phyloP scores from a whole-genome alignment of 2,888 invertebrate genomes.

The Pherbina coryleti region DNA sequence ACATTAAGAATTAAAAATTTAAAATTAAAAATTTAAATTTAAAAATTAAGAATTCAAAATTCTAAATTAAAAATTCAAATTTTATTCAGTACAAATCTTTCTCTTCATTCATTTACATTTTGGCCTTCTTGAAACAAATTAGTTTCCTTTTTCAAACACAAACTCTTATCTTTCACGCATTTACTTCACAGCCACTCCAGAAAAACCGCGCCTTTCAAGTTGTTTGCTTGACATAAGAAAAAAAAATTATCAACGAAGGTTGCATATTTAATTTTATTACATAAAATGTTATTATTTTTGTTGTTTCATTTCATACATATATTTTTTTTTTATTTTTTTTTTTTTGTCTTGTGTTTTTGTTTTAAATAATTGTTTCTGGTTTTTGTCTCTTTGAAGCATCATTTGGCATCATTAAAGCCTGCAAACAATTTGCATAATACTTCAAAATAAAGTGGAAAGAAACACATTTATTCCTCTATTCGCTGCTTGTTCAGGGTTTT shows the following conservation, averaged over 20 bases:
- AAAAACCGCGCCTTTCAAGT: not conserved
- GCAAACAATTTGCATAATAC: constrained; percentile 26
- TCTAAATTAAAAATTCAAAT: no score
- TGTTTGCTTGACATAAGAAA: not conserved
- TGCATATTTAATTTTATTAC: not conserved
- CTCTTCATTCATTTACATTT: not conserved
- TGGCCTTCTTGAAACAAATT: not conserved
- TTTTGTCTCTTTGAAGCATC: not conserved
- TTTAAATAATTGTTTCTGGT: not conserved
- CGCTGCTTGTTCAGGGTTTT: not conserved
- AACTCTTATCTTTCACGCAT: not conserved
- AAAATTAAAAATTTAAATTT: no score
- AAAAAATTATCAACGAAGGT: no score
- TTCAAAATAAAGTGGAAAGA: not conserved
- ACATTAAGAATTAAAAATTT: no score
- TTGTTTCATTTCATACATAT: not conserved
- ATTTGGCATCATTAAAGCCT: constrained; percentile 4
- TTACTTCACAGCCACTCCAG: not conserved
- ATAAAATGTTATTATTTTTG: not conserved
- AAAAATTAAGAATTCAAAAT: no score
- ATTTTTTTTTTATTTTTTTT: not conserved
- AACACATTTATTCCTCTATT: not conserved
- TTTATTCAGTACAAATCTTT: not conserved
- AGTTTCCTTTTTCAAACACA: not conserved
- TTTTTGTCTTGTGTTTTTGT: no score